Base-by-base conservation (phyloP, 2,113 vertebrate genomes). In the Spizaetus ornatus region DNA sequence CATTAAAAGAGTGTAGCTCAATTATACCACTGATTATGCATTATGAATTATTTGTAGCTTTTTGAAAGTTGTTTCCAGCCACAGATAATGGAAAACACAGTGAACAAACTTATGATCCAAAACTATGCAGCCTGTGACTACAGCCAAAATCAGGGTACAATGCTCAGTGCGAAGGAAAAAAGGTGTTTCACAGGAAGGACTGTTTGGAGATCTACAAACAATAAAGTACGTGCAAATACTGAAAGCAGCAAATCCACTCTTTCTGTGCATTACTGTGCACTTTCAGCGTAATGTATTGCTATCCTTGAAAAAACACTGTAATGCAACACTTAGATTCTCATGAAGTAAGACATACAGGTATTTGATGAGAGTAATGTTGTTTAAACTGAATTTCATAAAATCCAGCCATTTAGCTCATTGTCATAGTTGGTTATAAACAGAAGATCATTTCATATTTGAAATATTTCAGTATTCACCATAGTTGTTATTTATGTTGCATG, bases 211-310 rank as follows among this genome's bases (percentile, higher is more conserved):
- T 14, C 27, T 3, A 55, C 21, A 9, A 23, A 10, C 4, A 55
- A 32, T 17, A 59, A 69, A 66, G 48, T 53, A 34, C 4, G 18
- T 4, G 40, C 69, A 58, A 45, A 43, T 14, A 45, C 16, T 3
- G 31, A 32, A 32, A 82, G 59, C 43, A 69, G 84, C 36, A 69
- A 34, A 47, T 45, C 76, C 47, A 43, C 40, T 45, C 36, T 5
- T 43, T 25, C 59, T 43, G n/a, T 13, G 52, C 23, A 10, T 34
- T 25, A 25, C 42, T 56, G 40, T 6, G 45, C 21, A 15, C 43
- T 36, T 9, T 6, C 7, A 31, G 43, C n/a, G 48, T 1, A 50
- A 53, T 0, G 26, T 22, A 19, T 0, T 32, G 13, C 69, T n/a
- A 2, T 11, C 52, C 66, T 18, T 59, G 23, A 38, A 40, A 82